A percentile compares a stretch with the other conserved stretches of the same genome.
These are phyloP conservation scores for Entelurus aequoreus DNA, from an alignment of 2,113 vertebrate species.

Conservation along the genomic window DNA sequence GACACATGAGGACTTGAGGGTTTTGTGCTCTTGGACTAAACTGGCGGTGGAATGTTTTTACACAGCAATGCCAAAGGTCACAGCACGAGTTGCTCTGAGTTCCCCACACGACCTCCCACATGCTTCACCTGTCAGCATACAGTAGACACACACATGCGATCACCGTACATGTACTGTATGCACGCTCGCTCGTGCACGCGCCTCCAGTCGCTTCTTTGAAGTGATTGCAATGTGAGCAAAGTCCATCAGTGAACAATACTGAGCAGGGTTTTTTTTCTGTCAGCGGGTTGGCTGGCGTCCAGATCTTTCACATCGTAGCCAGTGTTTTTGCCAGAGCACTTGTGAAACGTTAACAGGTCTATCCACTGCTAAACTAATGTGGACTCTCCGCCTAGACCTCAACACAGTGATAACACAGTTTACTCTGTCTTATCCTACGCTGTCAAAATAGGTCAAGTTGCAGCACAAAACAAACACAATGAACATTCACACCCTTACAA, in stretches of 20 bases:
- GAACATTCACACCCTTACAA: slow-evolving; percentile 25
- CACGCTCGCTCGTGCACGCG: slow-evolving; percentile 1
- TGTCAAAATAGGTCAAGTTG: slow-evolving; percentile 67
- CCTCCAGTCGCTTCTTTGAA: slow-evolving; percentile 12
- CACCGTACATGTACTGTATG: background rate
- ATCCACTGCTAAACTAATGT: slow-evolving; percentile 56
- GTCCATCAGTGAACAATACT: slow-evolving; percentile 20
- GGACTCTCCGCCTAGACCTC: slow-evolving; percentile 37
- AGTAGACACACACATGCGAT: background rate
- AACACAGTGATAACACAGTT: slow-evolving; percentile 67
- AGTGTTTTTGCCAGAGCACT: slow-evolving; percentile 42
- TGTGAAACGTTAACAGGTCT: slow-evolving; percentile 72
- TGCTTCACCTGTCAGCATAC: slow-evolving; percentile 3
- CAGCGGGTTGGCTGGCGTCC: slow-evolving; percentile 29
- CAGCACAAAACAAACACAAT: slow-evolving; percentile 46
- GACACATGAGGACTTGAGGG: no score
- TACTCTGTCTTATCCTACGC: slow-evolving; percentile 58
- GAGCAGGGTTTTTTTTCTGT: slow-evolving; percentile 23
- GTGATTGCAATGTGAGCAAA: slow-evolving; percentile 28
- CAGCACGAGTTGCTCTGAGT: slow-evolving; percentile 36
- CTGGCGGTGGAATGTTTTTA: slow-evolving; percentile 47
- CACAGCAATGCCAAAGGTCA: slow-evolving; percentile 56
- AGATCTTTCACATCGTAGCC: slow-evolving; percentile 44
- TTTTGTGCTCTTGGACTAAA: slow-evolving; percentile 42
- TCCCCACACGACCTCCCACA: slow-evolving; percentile 33